phyloP scores from a whole-genome alignment of 2,113 vertebrate species.

The Psittacus erithacus region DNA sequence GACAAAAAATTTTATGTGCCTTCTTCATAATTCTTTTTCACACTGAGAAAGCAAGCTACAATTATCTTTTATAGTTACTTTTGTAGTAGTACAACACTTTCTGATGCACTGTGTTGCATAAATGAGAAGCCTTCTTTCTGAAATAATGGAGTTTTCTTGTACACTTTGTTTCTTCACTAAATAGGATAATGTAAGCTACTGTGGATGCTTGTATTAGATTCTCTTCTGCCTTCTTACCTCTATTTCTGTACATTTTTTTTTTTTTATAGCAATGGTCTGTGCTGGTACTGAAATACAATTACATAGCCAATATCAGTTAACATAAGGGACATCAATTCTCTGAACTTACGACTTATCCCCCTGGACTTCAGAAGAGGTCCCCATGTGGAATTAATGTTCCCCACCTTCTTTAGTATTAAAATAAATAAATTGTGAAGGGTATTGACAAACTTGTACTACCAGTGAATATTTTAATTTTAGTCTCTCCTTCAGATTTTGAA shows the following conservation, averaged over 20 bases:
- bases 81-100: background rate
- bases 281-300: accelerated
- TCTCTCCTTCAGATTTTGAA: background rate
- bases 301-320: background rate
- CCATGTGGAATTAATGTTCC: background rate
- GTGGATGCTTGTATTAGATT: accelerated
- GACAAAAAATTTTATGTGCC: accelerated
- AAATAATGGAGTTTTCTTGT: background rate
- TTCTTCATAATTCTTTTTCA: background rate
- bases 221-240: background rate
- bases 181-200: background rate
- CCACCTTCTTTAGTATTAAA: background rate
- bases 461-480: background rate
- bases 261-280: accelerated
- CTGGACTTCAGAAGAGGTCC: background rate
- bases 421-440: accelerated
- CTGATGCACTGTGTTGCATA: background rate
- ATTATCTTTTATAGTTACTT: accelerated
- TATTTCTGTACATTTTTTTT: background rate
- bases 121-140: background rate
- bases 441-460: background rate
- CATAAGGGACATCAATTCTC: background rate
- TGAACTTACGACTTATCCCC: background rate
- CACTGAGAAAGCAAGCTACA: accelerated
- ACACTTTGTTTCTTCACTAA: background rate